A percentile compares a stretch with the other conserved stretches of the same genome.
These are phyloP conservation scores for Hiodon alosoides DNA, from an alignment of 2,113 vertebrate genomes.

Conservation along the genomic window DNA sequence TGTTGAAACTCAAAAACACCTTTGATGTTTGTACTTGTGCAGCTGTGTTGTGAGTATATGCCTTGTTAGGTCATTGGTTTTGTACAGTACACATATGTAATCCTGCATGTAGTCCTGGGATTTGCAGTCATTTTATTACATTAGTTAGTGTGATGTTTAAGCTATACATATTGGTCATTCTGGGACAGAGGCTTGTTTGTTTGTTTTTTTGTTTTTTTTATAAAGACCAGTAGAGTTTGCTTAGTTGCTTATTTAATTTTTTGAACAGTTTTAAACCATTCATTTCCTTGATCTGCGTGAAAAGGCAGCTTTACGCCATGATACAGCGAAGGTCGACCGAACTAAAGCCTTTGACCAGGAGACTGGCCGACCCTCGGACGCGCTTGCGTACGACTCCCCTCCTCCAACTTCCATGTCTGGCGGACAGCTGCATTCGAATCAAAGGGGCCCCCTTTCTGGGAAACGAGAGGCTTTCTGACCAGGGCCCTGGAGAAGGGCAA, in stretches of 20 bases:
- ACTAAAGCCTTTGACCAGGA: background rate
- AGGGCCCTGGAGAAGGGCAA: too few species aligned
- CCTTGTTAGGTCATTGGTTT: background rate
- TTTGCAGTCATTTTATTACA: constrained; percentile 25
- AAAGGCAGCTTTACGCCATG: too few species aligned
- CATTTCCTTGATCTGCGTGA: background rate
- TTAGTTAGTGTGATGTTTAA: constrained; percentile 23
- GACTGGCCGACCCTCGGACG: background rate
- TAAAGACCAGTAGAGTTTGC: constrained; percentile 5
- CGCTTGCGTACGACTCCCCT: background rate
- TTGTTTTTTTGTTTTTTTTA: constrained; percentile 10
- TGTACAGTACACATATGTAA: too few species aligned
- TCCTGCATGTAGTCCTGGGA: background rate
- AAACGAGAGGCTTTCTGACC: too few species aligned
- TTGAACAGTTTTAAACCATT: background rate
- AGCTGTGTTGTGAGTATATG: constrained; percentile 3
- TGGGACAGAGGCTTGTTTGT: background rate
- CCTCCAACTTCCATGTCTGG: background rate
- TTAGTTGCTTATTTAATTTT: background rate
- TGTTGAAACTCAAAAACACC: background rate
- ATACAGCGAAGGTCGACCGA: background rate
- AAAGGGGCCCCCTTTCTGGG: too few species aligned
- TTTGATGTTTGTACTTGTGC: background rate
- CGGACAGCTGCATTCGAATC: background rate
- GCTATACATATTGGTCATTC: constrained; percentile 3